These are phyloP conservation scores for Morpho deidamia DNA, from an alignment of 2,888 invertebrate species.

Conservation along the genomic window DNA sequence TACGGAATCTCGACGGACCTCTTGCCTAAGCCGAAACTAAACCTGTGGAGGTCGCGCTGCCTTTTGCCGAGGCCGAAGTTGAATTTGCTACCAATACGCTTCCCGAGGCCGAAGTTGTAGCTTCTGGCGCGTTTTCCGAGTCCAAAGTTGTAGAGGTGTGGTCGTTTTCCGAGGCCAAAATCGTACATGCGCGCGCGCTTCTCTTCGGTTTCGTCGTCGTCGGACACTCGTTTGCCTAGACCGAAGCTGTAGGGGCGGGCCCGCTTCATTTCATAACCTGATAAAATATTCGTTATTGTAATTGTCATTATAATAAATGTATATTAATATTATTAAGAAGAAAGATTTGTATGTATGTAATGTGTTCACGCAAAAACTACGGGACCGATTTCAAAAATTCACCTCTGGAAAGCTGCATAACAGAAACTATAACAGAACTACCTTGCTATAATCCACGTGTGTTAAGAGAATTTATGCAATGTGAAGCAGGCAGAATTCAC, in stretches of 20 bases:
- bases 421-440: too few species aligned
- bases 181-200: conserved; percentile 62
- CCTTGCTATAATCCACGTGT: too few species aligned
- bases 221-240: conserved; percentile 80
- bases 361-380: too few species aligned
- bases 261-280: conserved; percentile 73
- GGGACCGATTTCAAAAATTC: too few species aligned
- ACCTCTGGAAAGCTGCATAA: too few species aligned
- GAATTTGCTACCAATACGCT: conserved; percentile 71
- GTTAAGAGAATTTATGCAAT: too few species aligned
- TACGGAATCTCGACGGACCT: conserved; percentile 47
- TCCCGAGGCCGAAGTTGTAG: conserved; percentile 79
- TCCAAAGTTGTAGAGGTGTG: conserved; percentile 70
- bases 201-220: conserved; percentile 51
- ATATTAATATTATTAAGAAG: too few species aligned
- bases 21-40: conserved; percentile 79
- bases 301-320: too few species aligned
- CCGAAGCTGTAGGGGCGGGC: conserved; percentile 83
- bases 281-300: not conserved
- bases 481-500: too few species aligned
- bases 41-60: conserved; percentile 68
- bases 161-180: conserved; percentile 66
- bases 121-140: conserved; percentile 64
- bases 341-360: too few species aligned
- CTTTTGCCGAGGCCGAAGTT: conserved; percentile 79